These are phyloP conservation scores for Istiophorus platypterus DNA, from an alignment of 2,113 vertebrate species.

Conservation along the genomic window DNA sequence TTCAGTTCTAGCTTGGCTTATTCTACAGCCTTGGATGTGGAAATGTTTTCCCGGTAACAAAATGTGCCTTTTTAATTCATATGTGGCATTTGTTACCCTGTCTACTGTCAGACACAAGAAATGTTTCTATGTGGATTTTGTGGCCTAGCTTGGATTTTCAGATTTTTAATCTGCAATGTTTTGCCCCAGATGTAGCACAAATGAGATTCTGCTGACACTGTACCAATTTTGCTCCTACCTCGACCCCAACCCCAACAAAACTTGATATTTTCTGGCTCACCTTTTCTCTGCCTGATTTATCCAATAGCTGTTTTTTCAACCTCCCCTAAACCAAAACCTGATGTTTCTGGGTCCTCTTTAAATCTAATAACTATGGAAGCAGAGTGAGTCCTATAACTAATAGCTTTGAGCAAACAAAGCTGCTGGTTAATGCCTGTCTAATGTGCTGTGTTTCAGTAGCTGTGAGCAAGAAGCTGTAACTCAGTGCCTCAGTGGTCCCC, in stretches of 20 bases:
- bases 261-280: slow-evolving; percentile 31
- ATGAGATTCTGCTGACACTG: slow-evolving; percentile 7
- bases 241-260: slow-evolving; percentile 15
- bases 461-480: slow-evolving; percentile 28
- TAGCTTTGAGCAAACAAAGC: slow-evolving; percentile 16
- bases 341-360: slow-evolving; percentile 52
- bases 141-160: slow-evolving; percentile 17
- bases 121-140: neutral
- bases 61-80: slow-evolving; percentile 15
- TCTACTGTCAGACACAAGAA: slow-evolving; percentile 10
- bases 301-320: slow-evolving; percentile 20
- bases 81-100: neutral
- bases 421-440: slow-evolving; percentile 29
- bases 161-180: slow-evolving; percentile 21
- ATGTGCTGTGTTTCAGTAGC: slow-evolving; percentile 43
- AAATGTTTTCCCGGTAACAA: neutral
- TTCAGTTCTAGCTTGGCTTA: neutral
- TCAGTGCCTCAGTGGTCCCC: slow-evolving; percentile 19
- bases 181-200: slow-evolving; percentile 14
- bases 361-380: slow-evolving; percentile 44
- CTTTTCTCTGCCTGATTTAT: slow-evolving; percentile 29
- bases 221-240: neutral
- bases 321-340: slow-evolving; percentile 36
- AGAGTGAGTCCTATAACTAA: slow-evolving; percentile 8
- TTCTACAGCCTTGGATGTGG: slow-evolving; percentile 11